Evolutionary conservation across 2,888 invertebrate species (phyloP), one percentile per base, ranked within the genome.

Genomic region (Hirtodrosophila confusa): DNA sequence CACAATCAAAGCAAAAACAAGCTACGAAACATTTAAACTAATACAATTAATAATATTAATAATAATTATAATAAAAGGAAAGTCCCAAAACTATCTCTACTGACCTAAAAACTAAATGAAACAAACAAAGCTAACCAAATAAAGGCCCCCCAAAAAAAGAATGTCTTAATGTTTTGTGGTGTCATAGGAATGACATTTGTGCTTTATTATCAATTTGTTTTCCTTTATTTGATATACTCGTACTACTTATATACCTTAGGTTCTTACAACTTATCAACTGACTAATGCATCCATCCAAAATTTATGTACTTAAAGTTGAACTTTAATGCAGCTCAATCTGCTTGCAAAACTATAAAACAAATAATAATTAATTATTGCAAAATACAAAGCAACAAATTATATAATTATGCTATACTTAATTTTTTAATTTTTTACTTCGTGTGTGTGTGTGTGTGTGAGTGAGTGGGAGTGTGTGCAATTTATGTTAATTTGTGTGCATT

Each of bases 221-320:
- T 6, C 10, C 11, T 2, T 10, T 24, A 11, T 64, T 64, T 45
- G 33, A 27, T 11, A 27, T 47, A 35, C 6, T 47, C 17, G 33
- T 24, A 23, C 36, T 39, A 44, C 53, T 31, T 50, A 17, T 53
- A 11, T 27, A 35, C 36, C 35, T 71, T 64, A 58, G 44, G 61
- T 61, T 69, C 39, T 50, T 55, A 31, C 29, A 55, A 75, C 50
- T 71, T 66, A 75, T 60, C 61, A 73, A 73, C 73, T 76, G 72
- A 76, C 73, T 76, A 76, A 72, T 62, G 76, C 76, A 67, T 74
- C 73, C 76, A 74, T 74, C 77, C 69, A 74, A 73, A 75, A 69
- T 69, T 68, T 62, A 73, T 75, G 76, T 71, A 75, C 60, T 73
- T 73, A 73, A 75, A 70, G 71, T 73, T 70, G 51, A 70, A 67